Evolutionary conservation across 2,888 invertebrate genomes (phyloP).

Genomic region (Leucoma salicis): DNA sequence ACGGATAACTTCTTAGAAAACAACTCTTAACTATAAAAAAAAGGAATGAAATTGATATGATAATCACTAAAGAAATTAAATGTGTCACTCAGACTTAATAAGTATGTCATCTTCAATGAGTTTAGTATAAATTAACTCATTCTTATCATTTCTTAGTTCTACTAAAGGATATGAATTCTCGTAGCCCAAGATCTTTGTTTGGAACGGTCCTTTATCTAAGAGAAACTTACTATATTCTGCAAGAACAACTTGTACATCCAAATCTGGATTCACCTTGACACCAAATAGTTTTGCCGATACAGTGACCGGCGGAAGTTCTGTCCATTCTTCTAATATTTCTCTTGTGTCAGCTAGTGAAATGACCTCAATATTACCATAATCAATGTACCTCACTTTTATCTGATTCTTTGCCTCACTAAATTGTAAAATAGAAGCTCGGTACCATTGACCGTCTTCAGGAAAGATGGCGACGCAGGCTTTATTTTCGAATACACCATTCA

Average conservation of each 20-base stretch:
- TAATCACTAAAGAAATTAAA: background rate
- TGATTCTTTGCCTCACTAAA: slow-evolving; percentile 59
- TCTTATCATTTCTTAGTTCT: slow-evolving; percentile 51
- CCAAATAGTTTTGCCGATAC: slow-evolving; percentile 73
- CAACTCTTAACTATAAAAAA: background rate
- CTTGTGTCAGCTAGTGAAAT: slow-evolving; percentile 69
- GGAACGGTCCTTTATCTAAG: slow-evolving; percentile 57
- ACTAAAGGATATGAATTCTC: slow-evolving; percentile 46
- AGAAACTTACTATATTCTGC: slow-evolving; percentile 50
- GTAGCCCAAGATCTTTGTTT: slow-evolving; percentile 48
- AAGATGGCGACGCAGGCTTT: slow-evolving; percentile 85
- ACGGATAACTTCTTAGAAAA: background rate
- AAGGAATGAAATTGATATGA: background rate
- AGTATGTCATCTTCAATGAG: slow-evolving; percentile 46
- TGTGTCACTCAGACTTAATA: background rate
- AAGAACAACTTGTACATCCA: slow-evolving; percentile 49
- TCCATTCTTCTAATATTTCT: slow-evolving; percentile 74
- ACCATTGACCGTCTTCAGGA: slow-evolving; percentile 85
- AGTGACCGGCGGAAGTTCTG: slow-evolving; percentile 75
- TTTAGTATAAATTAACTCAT: slow-evolving; percentile 50
- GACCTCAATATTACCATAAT: slow-evolving; percentile 86
- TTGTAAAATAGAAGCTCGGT: slow-evolving; percentile 85
- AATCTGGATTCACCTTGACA: slow-evolving; percentile 50
- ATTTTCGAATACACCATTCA: slow-evolving; percentile 70
- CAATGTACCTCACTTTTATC: slow-evolving; percentile 86